A percentile compares a stretch with the other conserved stretches of the same genome.
These are phyloP conservation scores for Belgica antarctica DNA, from an alignment of 2,888 invertebrate genomes.

Conservation along the genomic window DNA sequence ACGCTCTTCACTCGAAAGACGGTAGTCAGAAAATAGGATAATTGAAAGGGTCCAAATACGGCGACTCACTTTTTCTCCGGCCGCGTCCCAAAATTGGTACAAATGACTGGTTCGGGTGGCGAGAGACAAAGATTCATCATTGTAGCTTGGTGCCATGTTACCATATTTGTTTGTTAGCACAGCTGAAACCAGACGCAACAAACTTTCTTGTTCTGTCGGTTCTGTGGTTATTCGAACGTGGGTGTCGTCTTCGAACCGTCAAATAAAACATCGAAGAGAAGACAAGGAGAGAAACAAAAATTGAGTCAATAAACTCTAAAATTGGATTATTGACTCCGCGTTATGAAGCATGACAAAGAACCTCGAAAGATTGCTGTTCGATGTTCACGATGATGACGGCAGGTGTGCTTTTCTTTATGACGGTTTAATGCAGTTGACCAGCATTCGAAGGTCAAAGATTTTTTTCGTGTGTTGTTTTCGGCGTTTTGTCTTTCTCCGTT, in stretches of 20 bases:
- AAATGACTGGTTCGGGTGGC: too few relatives aligned
- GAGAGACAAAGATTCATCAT: constrained; percentile 30
- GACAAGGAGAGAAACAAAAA: neutral
- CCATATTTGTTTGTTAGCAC: constrained; percentile 8
- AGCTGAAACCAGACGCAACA: constrained; percentile 21
- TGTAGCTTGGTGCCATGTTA: neutral
- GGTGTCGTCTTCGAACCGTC: constrained; percentile 13
- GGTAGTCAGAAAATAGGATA: neutral
- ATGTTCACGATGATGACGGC: too few relatives aligned
- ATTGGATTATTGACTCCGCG: constrained; percentile 42
- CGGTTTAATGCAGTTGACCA: neutral
- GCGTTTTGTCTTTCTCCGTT: neutral
- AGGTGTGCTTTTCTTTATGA: neutral
- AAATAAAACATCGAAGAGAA: neutral
- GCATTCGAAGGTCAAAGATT: neutral
- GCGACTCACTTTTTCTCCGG: neutral
- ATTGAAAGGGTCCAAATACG: neutral
- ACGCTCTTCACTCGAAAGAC: neutral
- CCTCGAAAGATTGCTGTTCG: constrained; percentile 1
- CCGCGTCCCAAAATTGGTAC: neutral
- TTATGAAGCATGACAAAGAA: neutral
- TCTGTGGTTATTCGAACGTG: neutral
- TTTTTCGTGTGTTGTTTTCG: neutral
- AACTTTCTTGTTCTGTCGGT: neutral
- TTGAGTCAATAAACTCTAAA: constrained; percentile 37